Evolutionary conservation across 1,140 invertebrate species (phyloP).

Genomic region (Lepidurus couesii): DNA sequence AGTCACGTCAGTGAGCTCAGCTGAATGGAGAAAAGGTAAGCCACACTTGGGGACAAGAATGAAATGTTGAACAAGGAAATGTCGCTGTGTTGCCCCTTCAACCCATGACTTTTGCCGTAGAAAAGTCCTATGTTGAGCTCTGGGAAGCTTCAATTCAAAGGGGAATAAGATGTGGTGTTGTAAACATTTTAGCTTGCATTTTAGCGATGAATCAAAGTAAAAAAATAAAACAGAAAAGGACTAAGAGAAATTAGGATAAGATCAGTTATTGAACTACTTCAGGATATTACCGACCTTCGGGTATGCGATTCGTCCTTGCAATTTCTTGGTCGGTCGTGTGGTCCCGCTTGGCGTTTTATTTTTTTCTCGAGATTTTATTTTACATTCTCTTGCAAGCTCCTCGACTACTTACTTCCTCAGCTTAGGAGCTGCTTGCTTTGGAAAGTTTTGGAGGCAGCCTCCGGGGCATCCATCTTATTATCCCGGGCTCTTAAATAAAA

Average conservation of each 20-base stretch:
- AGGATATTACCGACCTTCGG: not conserved
- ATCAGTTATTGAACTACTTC: conserved; percentile 18
- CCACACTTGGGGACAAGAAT: too few species aligned
- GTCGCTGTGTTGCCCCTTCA: too few species aligned
- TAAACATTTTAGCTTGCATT: too few species aligned
- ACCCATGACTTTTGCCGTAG: too few species aligned
- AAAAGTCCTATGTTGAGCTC: too few species aligned
- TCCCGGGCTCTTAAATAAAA: not conserved
- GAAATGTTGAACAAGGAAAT: too few species aligned
- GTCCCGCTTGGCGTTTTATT: not conserved
- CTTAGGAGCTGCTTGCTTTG: not conserved
- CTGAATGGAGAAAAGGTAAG: too few species aligned
- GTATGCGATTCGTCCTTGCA: not conserved
- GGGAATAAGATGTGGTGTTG: too few species aligned
- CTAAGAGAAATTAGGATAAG: not conserved
- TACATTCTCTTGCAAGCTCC: not conserved
- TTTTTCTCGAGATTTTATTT: not conserved
- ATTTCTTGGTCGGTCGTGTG: conserved; percentile 1
- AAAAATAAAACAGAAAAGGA: not conserved
- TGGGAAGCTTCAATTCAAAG: too few species aligned
- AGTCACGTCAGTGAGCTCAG: too few species aligned
- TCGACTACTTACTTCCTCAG: not conserved
- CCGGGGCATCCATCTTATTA: conserved; percentile 5
- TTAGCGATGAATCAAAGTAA: not conserved
- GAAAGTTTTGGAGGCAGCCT: not conserved